Evolutionary conservation across 1,140 invertebrate species (phyloP).

Genomic region (Lethrus apterus): DNA sequence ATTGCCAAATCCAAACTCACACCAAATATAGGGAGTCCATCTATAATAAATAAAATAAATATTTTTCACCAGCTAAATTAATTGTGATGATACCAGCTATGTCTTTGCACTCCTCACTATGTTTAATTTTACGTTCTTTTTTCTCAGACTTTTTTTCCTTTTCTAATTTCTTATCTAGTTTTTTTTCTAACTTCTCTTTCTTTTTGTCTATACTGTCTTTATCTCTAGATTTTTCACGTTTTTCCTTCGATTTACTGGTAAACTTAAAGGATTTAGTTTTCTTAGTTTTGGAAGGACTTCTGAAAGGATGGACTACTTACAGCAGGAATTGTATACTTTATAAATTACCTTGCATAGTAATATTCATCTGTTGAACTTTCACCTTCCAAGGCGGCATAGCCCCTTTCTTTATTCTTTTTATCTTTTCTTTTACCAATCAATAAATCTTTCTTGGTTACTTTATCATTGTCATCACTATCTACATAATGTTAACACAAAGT

Average conservation of each 20-base stretch:
- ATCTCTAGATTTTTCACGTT: conserved; percentile 73
- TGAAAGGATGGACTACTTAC: conserved; percentile 36
- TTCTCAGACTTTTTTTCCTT: conserved; percentile 59
- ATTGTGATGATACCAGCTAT: conserved; percentile 43
- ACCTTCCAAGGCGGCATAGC: conserved; percentile 85
- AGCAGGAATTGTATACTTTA: neutral
- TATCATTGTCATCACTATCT: conserved; percentile 39
- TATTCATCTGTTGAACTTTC: conserved; percentile 89
- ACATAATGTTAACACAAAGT: conserved; percentile 4
- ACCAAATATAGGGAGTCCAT: no score
- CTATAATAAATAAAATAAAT: no score
- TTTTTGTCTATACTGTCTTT: conserved; percentile 55
- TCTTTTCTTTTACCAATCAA: conserved; percentile 59
- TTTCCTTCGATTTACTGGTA: conserved; percentile 74
- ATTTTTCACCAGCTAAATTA: no score
- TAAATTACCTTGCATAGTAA: conserved; percentile 67
- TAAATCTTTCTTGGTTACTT: conserved; percentile 49
- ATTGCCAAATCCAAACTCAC: no score
- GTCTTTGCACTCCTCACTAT: conserved; percentile 42
- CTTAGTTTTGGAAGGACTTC: conserved; percentile 84
- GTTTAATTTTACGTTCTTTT: conserved; percentile 61
- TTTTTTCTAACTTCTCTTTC: conserved; percentile 45
- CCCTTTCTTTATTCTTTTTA: conserved; percentile 70
- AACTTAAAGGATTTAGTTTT: conserved; percentile 90
- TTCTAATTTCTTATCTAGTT: conserved; percentile 51